phyloP scores from a whole-genome alignment of 1,140 invertebrate species.

The Drosophila tsacasi region DNA sequence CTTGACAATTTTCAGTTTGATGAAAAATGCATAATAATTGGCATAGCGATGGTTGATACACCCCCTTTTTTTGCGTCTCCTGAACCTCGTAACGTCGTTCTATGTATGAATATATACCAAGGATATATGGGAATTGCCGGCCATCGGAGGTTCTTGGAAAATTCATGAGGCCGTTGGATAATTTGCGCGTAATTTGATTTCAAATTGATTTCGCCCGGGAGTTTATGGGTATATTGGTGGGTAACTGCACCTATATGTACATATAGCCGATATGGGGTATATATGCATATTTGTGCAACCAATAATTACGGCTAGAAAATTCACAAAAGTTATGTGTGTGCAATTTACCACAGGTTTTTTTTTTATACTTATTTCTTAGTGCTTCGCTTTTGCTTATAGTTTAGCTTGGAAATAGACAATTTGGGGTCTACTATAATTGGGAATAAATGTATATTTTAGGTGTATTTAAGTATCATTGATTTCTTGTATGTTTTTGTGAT shows the following conservation, averaged over 20 bases:
- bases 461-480: background rate
- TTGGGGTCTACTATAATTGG: background rate
- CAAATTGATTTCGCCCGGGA: conserved; percentile 58
- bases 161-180: conserved; percentile 52
- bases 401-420: background rate
- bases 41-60: conserved; percentile 15
- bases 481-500: too few relatives aligned
- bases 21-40: conserved; percentile 82
- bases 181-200: conserved; percentile 74
- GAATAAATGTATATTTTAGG: background rate
- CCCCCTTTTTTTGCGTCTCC: background rate
- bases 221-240: conserved; percentile 23
- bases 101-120: too few relatives aligned
- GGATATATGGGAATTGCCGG: background rate
- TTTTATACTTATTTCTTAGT: background rate
- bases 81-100: background rate
- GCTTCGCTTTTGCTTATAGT: background rate
- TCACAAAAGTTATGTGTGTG: background rate
- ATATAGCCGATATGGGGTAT: background rate
- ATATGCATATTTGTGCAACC: background rate
- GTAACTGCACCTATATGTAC: background rate
- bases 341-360: background rate
- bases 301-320: conserved; percentile 16
- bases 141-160: conserved; percentile 34
- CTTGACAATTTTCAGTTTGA: conserved; percentile 62